These are phyloP conservation scores for Petrocephalus microphthalmus DNA, from an alignment of 2,113 vertebrate genomes.

Conservation along the genomic window DNA sequence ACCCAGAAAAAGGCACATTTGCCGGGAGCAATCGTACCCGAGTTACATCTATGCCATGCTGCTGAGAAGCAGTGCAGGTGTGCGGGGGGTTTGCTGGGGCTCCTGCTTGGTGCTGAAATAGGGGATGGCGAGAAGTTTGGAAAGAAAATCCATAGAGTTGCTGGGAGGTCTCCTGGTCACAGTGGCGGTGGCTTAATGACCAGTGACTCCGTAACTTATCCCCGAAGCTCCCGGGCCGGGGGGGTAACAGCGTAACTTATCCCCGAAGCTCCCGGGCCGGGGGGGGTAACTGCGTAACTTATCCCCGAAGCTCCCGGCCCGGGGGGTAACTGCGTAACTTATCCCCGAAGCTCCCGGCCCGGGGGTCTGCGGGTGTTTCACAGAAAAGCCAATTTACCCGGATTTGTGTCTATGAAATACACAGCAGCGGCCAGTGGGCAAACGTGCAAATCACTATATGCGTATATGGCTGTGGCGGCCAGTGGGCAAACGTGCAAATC, in stretches of 20 bases:
- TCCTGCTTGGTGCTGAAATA: constrained; percentile 55
- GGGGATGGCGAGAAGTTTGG: constrained; percentile 52
- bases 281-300: no score
- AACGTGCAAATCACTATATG: background rate
- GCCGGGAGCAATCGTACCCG: background rate
- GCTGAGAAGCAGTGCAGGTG: constrained; percentile 13
- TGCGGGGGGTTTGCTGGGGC: constrained; percentile 48
- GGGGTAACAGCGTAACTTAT: no score
- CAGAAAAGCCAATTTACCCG: background rate
- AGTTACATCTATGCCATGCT: background rate
- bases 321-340: no score
- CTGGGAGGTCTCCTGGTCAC: constrained; percentile 55
- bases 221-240: no score
- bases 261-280: no score
- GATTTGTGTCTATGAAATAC: background rate
- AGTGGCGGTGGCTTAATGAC: constrained; percentile 73
- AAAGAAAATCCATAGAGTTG: constrained; percentile 61
- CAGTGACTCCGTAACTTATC: no score
- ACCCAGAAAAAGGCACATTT: background rate
- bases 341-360: no score
- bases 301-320: no score
- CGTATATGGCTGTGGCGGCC: background rate
- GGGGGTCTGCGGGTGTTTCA: background rate
- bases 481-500: background rate
- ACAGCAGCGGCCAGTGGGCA: background rate